Evolutionary conservation across 2,888 invertebrate species (phyloP).

Genomic region (Mimas tiliae): DNA sequence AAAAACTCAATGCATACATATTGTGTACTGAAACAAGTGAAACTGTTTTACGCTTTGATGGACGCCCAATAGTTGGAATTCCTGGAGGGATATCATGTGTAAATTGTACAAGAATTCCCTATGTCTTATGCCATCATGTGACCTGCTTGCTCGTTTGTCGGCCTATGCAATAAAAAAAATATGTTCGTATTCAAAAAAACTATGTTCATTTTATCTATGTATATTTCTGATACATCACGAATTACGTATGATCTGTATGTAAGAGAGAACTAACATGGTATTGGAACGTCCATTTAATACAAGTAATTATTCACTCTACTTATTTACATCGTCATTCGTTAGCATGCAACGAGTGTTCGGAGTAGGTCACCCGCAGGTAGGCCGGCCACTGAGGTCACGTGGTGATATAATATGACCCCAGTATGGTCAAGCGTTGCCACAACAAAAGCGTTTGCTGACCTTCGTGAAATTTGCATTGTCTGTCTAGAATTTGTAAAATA

Average conservation of each 20-base stretch:
- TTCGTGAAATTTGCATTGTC: slow-evolving; percentile 43
- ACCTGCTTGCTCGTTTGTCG: no score
- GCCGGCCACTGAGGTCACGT: slow-evolving; percentile 32
- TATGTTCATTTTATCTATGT: no score
- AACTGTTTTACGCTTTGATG: no score
- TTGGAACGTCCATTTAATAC: not conserved
- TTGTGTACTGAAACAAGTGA: no score
- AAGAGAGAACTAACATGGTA: not conserved
- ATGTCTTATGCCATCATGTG: no score
- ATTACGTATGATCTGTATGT: not conserved
- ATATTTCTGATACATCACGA: no score
- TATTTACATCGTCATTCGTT: slow-evolving; percentile 28
- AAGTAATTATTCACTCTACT: not conserved
- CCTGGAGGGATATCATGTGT: no score
- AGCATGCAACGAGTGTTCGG: slow-evolving; percentile 32
- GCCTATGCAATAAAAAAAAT: no score
- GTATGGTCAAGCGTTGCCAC: slow-evolving; percentile 39
- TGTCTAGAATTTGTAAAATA: slow-evolving; percentile 43
- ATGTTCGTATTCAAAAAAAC: no score
- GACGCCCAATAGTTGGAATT: no score
- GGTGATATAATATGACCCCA: slow-evolving; percentile 39
- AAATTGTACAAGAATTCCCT: no score
- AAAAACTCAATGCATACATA: no score
- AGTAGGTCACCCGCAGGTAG: slow-evolving; percentile 26
- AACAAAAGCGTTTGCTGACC: slow-evolving; percentile 43